These are phyloP conservation scores for Pecten maximus DNA, from an alignment of 2,888 invertebrate species.

Conservation along the genomic window DNA sequence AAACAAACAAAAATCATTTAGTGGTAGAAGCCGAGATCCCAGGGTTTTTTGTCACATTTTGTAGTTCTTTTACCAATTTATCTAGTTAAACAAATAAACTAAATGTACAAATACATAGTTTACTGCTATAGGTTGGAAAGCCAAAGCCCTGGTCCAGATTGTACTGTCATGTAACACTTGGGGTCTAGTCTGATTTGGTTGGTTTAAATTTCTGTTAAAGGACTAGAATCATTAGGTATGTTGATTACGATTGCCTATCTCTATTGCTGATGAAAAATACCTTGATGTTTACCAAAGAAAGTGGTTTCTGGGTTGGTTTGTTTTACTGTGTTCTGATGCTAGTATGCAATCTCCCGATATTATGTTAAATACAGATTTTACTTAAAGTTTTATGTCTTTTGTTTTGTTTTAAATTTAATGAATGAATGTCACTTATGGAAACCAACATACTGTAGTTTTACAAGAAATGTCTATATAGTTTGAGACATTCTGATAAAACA, in stretches of 20 bases:
- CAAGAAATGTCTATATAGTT: too few species aligned
- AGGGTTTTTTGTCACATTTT: neutral
- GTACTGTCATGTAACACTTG: neutral
- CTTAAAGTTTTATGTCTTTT: neutral
- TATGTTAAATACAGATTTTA: constrained; percentile 8
- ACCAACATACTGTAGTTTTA: too few species aligned
- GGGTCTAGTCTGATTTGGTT: neutral
- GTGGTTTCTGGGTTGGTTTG: neutral
- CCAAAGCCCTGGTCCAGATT: neutral
- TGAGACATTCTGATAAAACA: too few species aligned
- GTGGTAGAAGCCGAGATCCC: too few species aligned
- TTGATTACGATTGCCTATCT: neutral
- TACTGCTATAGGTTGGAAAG: neutral
- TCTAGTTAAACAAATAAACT: neutral
- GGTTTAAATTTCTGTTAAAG: neutral
- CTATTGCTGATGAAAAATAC: neutral
- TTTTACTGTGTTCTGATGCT: neutral
- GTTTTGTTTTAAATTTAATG: neutral
- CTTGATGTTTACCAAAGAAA: neutral
- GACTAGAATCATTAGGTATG: neutral
- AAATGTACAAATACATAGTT: neutral
- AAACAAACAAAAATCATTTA: too few species aligned
- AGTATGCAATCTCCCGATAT: constrained; percentile 2
- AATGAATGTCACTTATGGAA: too few species aligned
- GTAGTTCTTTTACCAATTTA: neutral